phyloP scores from a whole-genome alignment of 64 coral and sea anemone species.

The Montipora cactus region DNA sequence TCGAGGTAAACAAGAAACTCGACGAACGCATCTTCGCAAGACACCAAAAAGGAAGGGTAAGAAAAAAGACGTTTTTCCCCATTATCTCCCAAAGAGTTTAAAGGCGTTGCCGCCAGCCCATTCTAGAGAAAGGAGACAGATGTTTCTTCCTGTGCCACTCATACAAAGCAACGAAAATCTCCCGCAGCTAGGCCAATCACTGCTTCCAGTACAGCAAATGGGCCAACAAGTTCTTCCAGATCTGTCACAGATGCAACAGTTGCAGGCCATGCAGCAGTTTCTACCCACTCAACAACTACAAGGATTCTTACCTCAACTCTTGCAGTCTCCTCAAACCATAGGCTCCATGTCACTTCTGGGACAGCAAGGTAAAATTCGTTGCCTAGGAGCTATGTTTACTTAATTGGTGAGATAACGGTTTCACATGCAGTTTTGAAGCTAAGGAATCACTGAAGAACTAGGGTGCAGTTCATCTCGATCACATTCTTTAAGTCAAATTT shows the following conservation, averaged over 20 bases:
- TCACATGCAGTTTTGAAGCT: background rate
- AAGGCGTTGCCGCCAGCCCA: background rate
- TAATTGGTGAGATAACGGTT: too few relatives aligned
- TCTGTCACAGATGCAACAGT: background rate
- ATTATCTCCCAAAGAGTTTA: background rate
- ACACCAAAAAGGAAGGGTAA: background rate
- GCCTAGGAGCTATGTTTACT: background rate
- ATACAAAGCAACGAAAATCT: constrained; percentile 7
- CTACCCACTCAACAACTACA: constrained; percentile 11
- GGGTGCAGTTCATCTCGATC: too few relatives aligned
- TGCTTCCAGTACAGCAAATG: constrained; percentile 1
- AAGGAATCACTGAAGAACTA: too few relatives aligned
- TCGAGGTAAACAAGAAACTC: background rate
- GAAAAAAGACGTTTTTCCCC: too few relatives aligned
- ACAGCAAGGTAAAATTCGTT: constrained; percentile 8
- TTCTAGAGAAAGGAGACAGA: background rate
- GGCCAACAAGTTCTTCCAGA: background rate
- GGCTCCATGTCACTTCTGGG: constrained; percentile 1
- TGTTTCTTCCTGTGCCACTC: constrained; percentile 10
- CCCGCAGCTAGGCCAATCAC: constrained; percentile 11
- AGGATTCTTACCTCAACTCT: background rate
- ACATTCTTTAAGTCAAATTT: too few relatives aligned
- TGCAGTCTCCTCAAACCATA: constrained; percentile 17
- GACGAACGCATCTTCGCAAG: background rate
- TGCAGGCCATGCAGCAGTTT: constrained; percentile 14